Percentiles rank a stretch among this genome's conserved stretches.
These are phyloP conservation scores for Gymnodraco acuticeps DNA, from an alignment of 2,797 vertebrate genomes.

Conservation along the genomic window DNA sequence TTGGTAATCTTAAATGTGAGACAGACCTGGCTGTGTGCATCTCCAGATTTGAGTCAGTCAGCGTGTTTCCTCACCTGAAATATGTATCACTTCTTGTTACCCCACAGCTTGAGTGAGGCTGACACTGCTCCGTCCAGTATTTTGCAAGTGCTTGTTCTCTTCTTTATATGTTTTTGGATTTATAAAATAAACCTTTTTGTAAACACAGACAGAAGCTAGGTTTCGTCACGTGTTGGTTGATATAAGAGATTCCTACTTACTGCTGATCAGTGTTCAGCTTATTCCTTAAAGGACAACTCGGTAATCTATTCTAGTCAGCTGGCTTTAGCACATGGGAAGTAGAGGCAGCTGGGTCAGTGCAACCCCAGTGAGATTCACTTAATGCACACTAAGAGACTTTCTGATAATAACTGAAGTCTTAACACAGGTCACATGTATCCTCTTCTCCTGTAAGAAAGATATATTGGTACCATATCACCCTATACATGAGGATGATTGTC, in stretches of 20 bases:
- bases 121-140: background rate
- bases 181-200: background rate
- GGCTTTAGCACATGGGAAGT: background rate
- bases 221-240: background rate
- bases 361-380: background rate
- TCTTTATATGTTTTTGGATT: conserved; percentile 21
- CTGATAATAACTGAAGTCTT: background rate
- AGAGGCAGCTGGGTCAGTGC: background rate
- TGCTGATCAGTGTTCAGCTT: background rate
- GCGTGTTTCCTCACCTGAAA: background rate
- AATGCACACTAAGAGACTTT: background rate
- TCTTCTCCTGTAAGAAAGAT: background rate
- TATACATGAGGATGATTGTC: background rate
- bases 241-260: background rate
- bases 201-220: conserved; percentile 8
- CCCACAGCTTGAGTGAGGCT: background rate
- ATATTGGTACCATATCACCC: no score
- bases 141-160: background rate
- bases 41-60: background rate
- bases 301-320: conserved; percentile 1
- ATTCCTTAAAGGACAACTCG: background rate
- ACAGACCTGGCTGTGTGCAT: conserved; percentile 8
- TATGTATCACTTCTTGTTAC: background rate
- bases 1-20: background rate
- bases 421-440: background rate